Conservation (phyloP, 2,797 vertebrate genomes). For the Coracias cyanogaster region DNA sequence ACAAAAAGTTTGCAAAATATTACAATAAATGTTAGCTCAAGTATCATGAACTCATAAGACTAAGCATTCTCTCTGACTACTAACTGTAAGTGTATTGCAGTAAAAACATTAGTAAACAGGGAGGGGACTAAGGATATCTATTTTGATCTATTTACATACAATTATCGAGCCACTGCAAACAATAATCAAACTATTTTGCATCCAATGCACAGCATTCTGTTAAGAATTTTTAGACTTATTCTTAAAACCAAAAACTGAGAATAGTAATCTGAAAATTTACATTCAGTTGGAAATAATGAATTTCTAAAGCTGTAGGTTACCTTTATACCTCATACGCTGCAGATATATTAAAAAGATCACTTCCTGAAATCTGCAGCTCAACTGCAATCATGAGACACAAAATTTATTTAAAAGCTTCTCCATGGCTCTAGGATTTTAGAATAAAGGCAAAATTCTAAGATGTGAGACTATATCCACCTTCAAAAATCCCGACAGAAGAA, state of each 20-base stretch:
- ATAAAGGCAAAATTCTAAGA: neutral
- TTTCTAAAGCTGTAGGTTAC: neutral
- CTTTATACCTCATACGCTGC: neutral
- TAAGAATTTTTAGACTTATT: neutral
- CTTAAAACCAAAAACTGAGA: neutral
- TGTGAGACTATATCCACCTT: neutral
- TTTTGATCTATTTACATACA: neutral
- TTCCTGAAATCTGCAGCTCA: neutral
- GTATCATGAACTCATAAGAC: neutral
- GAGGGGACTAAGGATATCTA: accelerated
- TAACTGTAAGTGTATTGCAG: neutral
- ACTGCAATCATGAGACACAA: neutral
- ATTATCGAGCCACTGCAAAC: neutral
- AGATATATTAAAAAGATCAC: neutral
- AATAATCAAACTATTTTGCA: neutral
- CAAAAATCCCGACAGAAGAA: neutral
- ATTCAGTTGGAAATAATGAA: neutral
- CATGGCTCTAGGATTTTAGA: neutral
- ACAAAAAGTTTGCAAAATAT: neutral
- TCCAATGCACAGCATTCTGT: neutral
- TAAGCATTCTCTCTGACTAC: neutral
- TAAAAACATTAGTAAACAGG: neutral
- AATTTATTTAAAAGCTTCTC: neutral
- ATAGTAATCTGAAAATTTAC: neutral
- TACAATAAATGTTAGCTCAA: neutral